Evolutionary conservation across 2,888 invertebrate genomes (phyloP), one percentile per base, ranked within the genome.

Genomic region (Steinernema carpocapsae): DNA sequence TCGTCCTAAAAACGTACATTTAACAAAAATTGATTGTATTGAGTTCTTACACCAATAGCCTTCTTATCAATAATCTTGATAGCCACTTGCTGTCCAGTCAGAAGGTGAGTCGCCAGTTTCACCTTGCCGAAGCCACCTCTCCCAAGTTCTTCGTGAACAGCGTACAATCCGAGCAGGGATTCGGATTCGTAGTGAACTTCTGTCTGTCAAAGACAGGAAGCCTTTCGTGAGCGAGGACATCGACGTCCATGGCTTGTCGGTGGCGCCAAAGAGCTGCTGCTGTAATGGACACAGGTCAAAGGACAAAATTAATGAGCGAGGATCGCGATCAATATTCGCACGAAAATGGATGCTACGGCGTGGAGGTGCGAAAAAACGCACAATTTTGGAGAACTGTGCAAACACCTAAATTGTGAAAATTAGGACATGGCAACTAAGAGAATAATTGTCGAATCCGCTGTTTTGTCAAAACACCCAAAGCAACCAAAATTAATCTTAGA

Each of bases 11-110:
- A 86, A 52, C 24, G 3, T 10, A 37, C 4, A 6, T 37, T 37
- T 37, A 56, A 0, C 26, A 22, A 52, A 52, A 70, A 19, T 10
- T 43, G 46, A 0, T 10, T 24, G n/a, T 14, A 42, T 64, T 12
- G 1, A 46, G 74, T 52, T 88, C 90, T 89, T 88, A 92, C 92
- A 73, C 93, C 93, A 72, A 93, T 88, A 70, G 90, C 89, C 71
- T 89, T 89, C 88, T 93, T 93, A 84, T 93, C 92, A 91, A 94
- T 93, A 72, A 93, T 92, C 89, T 93, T 93, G 76, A 93, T 91
- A 59, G 93, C 93, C 72, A 93, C 93, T 88, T 92, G 92, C 87
- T 93, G 92, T 45, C 92, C 92, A 71, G 93, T 93, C n/a, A 92
- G 90, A 72, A 92, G 85, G 88, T 94, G 93, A 14, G 92, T 92